Percentiles rank a stretch among this genome's conserved stretches.
phyloP scores from a whole-genome alignment of 2,888 invertebrate genomes.

The Epistrophe grossulariae region DNA sequence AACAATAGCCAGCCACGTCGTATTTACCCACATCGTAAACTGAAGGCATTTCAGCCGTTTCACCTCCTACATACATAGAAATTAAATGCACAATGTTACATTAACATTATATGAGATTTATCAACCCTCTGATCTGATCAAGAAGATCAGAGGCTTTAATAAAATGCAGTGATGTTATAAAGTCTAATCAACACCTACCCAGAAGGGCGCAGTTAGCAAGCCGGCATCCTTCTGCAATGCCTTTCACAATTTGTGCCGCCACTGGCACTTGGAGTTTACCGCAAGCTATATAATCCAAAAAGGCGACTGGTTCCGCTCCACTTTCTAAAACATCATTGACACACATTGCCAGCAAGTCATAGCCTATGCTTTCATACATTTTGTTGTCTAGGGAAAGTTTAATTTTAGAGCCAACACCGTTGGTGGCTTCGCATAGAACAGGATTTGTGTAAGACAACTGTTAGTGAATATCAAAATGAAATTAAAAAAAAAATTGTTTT shows the following conservation, averaged over 20 bases:
- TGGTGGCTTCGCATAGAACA: conserved; percentile 95
- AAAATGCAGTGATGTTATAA: not conserved
- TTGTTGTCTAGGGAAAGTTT: conserved; percentile 93
- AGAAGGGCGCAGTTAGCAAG: conserved; percentile 94
- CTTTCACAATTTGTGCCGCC: conserved; percentile 91
- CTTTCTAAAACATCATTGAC: conserved; percentile 98
- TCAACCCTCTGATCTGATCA: not conserved
- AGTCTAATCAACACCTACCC: conserved; percentile 85
- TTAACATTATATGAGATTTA: not conserved
- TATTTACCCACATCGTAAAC: conserved; percentile 95
- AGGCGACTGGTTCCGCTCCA: conserved; percentile 97
- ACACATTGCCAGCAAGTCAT: conserved; percentile 99
- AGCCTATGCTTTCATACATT: conserved; percentile 93
- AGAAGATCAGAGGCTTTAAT: not conserved
- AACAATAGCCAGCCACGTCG: conserved; percentile 97
- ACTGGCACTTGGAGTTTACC: conserved; percentile 91
- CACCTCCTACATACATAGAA: conserved; percentile 86
- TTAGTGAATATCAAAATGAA: conserved; percentile 27
- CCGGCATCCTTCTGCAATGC: conserved; percentile 94
- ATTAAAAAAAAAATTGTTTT: not conserved
- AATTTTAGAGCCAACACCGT: conserved; percentile 98
- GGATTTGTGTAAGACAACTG: conserved; percentile 88
- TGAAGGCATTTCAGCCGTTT: conserved; percentile 99
- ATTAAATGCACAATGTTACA: not conserved
- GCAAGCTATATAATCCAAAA: conserved; percentile 98